Base-by-base conservation (phyloP, 1,140 invertebrate species). In the Choristoneura fumiferana region DNA sequence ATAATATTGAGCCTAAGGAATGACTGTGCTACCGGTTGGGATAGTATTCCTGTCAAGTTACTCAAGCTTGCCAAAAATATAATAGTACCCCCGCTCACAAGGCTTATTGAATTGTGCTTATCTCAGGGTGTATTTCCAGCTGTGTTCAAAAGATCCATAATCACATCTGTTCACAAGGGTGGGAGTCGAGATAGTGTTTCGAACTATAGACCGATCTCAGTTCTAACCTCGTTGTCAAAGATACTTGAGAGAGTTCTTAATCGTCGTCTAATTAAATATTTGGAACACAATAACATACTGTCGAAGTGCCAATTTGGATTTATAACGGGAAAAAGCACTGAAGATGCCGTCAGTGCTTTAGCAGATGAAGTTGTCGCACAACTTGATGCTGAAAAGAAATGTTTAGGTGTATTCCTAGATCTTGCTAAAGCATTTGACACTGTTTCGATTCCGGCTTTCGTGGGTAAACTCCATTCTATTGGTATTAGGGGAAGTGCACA, bases 361-460 rank as follows among this genome's bases (percentile, higher is more conserved):
- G 8, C 4, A 4, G 17, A 14, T 12, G 5, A 9, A 3, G 39
- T 43, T 14, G 14, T 15, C 1, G 14, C 1, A 1, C 4, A 55
- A 13, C 52, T 68, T n/a, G 62, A 68, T 36, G 13, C 36, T 8
- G 43, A 39, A 8, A 15, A 34, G 37, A 58, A 61, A 53, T 53
- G 22, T 13, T 18, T 65, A 17, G 63, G 14, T 14, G 38, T 72
- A 12, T 72, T 67, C 37, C 43, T 66, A 5, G 65, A 69, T 52
- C 37, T 71, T 9, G 49, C 18, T 13, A 71, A 69, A 58, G 68
- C 65, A 6, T 71, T 73, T 40, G 71, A 73, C 45, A 62, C 68
- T n/a, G 62, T 75, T 8, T 39, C 60, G 8, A 59, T 71, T 29
- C 18, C 45, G 8, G 33, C 60, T 4, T 54, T 73, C 4, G n/a